Evolutionary conservation across 2,797 vertebrate genomes (phyloP).

Genomic region (Tadarida brasiliensis): DNA sequence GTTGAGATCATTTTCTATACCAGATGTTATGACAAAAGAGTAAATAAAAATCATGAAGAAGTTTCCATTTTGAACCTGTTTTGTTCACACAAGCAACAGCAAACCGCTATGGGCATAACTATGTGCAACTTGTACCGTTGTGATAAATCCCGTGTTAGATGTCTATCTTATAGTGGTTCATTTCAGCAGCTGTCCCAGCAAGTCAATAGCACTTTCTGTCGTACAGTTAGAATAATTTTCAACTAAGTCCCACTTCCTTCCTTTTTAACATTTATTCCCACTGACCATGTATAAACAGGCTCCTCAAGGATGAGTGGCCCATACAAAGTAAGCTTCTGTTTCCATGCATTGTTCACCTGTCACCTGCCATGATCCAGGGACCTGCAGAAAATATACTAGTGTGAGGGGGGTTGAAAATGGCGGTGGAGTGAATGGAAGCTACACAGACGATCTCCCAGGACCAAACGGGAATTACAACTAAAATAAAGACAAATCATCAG

Average conservation of each 20-base stretch:
- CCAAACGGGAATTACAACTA: too few relatives aligned
- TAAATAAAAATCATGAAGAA: neutral
- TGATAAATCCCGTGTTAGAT: slow-evolving; percentile 20
- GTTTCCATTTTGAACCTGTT: neutral
- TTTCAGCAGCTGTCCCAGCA: neutral
- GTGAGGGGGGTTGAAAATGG: too few relatives aligned
- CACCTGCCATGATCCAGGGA: neutral
- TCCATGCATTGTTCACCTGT: neutral
- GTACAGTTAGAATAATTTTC: neutral
- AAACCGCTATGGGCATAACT: neutral
- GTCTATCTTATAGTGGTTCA: neutral
- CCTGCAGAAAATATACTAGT: neutral
- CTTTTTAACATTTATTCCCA: neutral
- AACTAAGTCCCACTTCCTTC: neutral
- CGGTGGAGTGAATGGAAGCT: too few relatives aligned
- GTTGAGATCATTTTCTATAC: neutral
- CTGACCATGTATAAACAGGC: neutral
- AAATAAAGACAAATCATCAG: too few relatives aligned
- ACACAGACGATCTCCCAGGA: too few relatives aligned
- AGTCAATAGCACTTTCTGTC: neutral
- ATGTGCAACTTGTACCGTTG: neutral
- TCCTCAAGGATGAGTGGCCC: neutral
- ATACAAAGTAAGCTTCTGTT: neutral
- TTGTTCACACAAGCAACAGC: neutral
- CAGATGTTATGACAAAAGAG: neutral